phyloP scores from a whole-genome alignment of 2,113 vertebrate genomes.

The Fulica atra region DNA sequence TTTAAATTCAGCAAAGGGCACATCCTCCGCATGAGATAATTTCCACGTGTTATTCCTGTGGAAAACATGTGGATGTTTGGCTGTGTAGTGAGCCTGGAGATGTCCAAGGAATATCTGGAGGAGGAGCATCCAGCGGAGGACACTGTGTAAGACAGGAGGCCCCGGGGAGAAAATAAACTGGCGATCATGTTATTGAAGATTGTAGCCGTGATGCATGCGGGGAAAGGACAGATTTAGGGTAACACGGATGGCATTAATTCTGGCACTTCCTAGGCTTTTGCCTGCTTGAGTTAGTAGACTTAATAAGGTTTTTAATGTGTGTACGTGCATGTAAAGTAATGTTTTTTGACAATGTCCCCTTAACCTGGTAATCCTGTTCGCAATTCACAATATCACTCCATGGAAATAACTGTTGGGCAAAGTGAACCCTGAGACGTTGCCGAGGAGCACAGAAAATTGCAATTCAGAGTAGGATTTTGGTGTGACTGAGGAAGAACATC shows the following conservation, averaged over 20 bases:
- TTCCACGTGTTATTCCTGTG: constrained; percentile 21
- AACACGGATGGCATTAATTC: background rate
- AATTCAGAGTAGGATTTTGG: background rate
- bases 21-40: background rate
- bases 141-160: background rate
- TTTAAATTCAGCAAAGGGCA: constrained; percentile 23
- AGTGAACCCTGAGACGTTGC: background rate
- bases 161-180: background rate
- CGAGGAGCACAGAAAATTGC: background rate
- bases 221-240: background rate
- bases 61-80: constrained; percentile 24
- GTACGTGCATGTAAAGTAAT: background rate
- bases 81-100: background rate
- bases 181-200: background rate
- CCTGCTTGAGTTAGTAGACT: background rate
- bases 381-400: background rate
- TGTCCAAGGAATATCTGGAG: background rate
- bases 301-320: background rate
- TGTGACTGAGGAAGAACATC: background rate
- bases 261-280: background rate
- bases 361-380: background rate
- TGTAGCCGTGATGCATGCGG: background rate
- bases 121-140: constrained; percentile 1
- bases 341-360: background rate
- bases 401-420: background rate